Evolutionary conservation across 2,888 invertebrate species (phyloP).

Genomic region (Parasteatoda lunata): DNA sequence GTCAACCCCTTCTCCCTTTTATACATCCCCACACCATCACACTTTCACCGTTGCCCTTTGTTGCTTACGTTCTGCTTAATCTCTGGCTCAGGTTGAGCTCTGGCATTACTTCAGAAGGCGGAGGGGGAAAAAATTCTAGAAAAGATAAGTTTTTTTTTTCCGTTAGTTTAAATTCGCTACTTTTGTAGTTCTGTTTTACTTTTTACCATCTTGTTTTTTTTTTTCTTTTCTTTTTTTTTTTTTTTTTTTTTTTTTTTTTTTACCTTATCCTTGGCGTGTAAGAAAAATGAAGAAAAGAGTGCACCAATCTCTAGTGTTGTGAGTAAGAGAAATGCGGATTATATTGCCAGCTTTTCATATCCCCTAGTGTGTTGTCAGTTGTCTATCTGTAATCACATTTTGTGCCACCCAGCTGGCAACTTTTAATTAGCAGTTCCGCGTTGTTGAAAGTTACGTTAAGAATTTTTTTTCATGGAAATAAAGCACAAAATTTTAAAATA

Average conservation of each 20-base stretch:
- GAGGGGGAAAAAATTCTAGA: neutral
- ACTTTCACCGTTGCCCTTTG: neutral
- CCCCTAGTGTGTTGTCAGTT: too few species aligned
- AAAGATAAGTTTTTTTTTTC: neutral
- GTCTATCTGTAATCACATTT: too few species aligned
- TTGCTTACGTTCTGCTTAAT: slow-evolving; percentile 13
- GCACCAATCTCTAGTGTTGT: too few species aligned
- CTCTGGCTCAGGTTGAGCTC: slow-evolving; percentile 18
- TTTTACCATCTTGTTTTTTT: neutral
- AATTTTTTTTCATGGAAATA: too few species aligned
- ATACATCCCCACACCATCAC: neutral
- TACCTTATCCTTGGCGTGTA: neutral
- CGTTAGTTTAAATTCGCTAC: slow-evolving; percentile 1
- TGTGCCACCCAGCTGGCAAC: too few species aligned
- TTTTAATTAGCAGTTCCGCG: too few species aligned
- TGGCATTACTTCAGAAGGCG: slow-evolving; percentile 29
- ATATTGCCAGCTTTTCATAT: too few species aligned
- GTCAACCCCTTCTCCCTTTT: neutral
- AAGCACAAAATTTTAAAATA: too few species aligned
- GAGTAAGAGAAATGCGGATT: too few species aligned
- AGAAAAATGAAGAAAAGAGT: neutral
- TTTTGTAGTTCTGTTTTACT: neutral
- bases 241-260: neutral
- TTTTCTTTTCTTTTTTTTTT: neutral
- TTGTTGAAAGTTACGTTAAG: too few species aligned